Conservation (phyloP, 2,797 vertebrate genomes). For the Helarctos malayanus region DNA sequence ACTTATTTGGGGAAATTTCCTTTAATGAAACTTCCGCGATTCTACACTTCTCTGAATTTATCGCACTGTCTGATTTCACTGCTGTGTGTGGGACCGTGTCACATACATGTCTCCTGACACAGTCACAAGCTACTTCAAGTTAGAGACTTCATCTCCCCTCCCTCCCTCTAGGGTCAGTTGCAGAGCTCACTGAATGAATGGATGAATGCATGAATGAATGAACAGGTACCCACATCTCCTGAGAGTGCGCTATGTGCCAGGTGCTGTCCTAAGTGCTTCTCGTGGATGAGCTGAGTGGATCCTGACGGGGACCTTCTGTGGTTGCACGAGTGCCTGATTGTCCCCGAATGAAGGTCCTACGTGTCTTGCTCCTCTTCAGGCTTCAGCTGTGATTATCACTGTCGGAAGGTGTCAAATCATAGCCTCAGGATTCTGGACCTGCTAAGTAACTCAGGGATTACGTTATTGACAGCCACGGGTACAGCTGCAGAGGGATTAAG, state of each 20-base stretch:
- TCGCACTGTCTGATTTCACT: background rate
- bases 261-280: background rate
- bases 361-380: background rate
- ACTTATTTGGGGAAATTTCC: too few species aligned
- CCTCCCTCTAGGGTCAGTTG: background rate
- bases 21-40: rapidly evolving
- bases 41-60: background rate
- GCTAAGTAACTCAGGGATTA: constrained; percentile 57
- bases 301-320: background rate
- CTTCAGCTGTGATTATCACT: background rate
- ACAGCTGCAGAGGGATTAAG: background rate
- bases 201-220: background rate
- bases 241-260: rapidly evolving
- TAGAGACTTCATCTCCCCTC: background rate
- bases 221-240: rapidly evolving
- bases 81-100: background rate
- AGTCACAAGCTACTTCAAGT: background rate
- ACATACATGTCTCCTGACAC: background rate
- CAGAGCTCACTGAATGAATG: background rate
- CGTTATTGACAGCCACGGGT: constrained; percentile 48
- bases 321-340: background rate
- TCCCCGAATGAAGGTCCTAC: rapidly evolving
- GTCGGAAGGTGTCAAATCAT: background rate
- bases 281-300: rapidly evolving
- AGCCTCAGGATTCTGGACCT: background rate